A percentile compares a stretch with the other conserved stretches of the same genome.
Evolutionary conservation across 30 jellyfish, hydroid and myxozoan species (phyloP).

Genomic region (Turritopsis dohrnii): DNA sequence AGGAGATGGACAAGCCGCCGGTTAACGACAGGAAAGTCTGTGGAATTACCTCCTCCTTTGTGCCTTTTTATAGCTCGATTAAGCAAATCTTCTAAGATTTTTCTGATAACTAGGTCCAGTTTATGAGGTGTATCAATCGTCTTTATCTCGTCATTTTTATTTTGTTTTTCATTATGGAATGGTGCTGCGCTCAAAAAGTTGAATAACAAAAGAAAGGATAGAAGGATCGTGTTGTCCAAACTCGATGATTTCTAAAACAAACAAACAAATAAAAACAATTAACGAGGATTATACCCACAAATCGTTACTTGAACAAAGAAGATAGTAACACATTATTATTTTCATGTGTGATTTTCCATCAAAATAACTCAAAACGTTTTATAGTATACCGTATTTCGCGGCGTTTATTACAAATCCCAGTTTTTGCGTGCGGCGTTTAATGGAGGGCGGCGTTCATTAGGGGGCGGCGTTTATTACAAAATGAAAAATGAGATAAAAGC

Average conservation of each 20-base stretch:
- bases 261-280: too few species aligned
- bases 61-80: not conserved
- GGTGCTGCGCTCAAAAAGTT: not conserved
- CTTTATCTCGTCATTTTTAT: not conserved
- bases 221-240: not conserved
- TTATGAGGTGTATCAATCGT: not conserved
- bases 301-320: too few species aligned
- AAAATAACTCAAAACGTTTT: too few species aligned
- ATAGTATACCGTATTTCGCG: too few species aligned
- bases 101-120: not conserved
- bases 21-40: constrained; percentile 32
- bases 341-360: too few species aligned
- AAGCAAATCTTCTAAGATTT: not conserved
- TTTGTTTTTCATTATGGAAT: not conserved
- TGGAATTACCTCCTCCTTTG: not conserved
- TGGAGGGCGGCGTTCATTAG: too few species aligned
- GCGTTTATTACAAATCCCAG: too few species aligned
- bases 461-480: too few species aligned
- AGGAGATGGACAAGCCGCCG: constrained; percentile 34
- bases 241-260: not conserved
- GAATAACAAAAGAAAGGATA: not conserved
- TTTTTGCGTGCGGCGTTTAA: too few species aligned
- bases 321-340: too few species aligned
- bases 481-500: too few species aligned
- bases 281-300: too few species aligned